Evolutionary conservation across 2,113 vertebrate species (phyloP).

Genomic region (Channa argus): DNA sequence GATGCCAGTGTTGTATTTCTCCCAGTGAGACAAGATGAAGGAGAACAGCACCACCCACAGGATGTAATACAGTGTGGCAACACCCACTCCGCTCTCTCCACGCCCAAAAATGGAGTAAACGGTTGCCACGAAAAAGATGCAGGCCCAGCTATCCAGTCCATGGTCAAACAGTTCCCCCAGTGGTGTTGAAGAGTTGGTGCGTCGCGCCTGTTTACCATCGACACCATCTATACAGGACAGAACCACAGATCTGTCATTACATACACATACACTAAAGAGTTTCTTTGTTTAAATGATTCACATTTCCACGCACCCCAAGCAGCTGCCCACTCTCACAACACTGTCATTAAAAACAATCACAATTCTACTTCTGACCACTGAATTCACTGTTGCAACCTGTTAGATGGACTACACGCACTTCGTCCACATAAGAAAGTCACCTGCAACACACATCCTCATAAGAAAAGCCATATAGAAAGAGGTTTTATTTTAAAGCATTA

Average conservation of each 20-base stretch:
- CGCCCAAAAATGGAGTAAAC: slow-evolving; percentile 98
- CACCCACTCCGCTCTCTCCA: slow-evolving; percentile 89
- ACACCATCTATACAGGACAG: slow-evolving; percentile 87
- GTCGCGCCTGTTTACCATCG: slow-evolving; percentile 96
- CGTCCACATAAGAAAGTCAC: slow-evolving; percentile 16
- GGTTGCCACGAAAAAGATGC: slow-evolving; percentile 95
- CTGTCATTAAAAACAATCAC: slow-evolving; percentile 15
- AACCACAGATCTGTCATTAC: background rate
- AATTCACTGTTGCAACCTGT: slow-evolving; percentile 3
- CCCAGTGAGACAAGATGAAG: slow-evolving; percentile 99
- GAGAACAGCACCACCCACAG: slow-evolving; percentile 98
- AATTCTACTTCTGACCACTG: slow-evolving; percentile 42
- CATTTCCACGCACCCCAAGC: slow-evolving; percentile 1
- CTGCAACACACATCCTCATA: background rate
- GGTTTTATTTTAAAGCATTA: background rate
- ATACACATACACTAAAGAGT: background rate
- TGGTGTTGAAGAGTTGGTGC: slow-evolving; percentile 96
- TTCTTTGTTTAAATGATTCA: background rate
- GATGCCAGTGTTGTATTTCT: slow-evolving; percentile 98
- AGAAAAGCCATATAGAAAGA: background rate
- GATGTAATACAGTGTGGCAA: slow-evolving; percentile 91
- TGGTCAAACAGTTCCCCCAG: slow-evolving; percentile 98
- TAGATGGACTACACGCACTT: background rate
- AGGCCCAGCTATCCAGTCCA: slow-evolving; percentile 98
- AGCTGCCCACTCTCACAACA: slow-evolving; percentile 31